Evolutionary conservation across 2,888 invertebrate species (phyloP).

Genomic region (Eupeodes latifasciatus): DNA sequence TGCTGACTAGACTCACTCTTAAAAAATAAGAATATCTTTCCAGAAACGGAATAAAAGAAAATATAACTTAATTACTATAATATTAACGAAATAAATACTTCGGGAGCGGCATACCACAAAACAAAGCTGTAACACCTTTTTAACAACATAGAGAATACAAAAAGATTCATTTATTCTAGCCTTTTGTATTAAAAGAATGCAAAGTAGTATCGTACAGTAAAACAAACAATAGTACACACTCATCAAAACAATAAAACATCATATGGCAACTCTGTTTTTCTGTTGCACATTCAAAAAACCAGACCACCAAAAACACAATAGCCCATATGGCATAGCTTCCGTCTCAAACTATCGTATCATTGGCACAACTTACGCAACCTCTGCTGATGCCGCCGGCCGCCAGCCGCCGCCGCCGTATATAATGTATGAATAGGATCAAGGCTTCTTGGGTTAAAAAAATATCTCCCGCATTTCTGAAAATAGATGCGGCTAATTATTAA

Average conservation of each 20-base stretch:
- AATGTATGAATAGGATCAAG: constrained; percentile 41
- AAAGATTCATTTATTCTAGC: no score
- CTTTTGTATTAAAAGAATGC: no score
- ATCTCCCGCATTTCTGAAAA: constrained; percentile 31
- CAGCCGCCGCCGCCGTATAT: neutral
- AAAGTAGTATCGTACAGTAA: no score
- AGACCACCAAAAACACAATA: constrained; percentile 48
- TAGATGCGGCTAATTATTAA: constrained; percentile 56
- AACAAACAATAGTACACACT: no score
- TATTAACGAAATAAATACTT: no score
- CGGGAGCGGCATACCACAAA: no score
- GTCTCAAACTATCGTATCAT: neutral
- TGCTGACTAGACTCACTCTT: no score
- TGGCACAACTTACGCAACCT: constrained; percentile 39
- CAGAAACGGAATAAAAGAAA: no score
- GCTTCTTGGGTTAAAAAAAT: constrained; percentile 11
- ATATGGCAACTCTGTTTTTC: neutral
- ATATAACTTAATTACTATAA: no score
- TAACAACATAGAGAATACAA: no score
- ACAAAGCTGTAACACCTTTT: no score
- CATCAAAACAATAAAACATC: neutral
- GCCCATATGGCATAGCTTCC: constrained; percentile 27
- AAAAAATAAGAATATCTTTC: no score
- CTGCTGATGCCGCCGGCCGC: neutral
- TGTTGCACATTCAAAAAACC: constrained; percentile 44